Evolutionary conservation across 2,888 invertebrate species (phyloP).

Genomic region (Drosophila recens): DNA sequence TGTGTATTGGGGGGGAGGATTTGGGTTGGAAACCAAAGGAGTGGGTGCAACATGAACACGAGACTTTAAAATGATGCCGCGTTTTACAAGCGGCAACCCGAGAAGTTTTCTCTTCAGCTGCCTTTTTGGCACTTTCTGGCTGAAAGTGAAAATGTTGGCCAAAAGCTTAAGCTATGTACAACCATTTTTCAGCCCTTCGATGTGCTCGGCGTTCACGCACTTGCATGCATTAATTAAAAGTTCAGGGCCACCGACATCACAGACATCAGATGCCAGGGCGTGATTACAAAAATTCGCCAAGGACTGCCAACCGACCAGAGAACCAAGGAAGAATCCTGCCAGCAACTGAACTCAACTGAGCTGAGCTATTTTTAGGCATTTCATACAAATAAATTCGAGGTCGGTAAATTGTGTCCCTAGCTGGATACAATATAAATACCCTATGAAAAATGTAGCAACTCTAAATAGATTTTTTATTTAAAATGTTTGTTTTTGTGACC

Average conservation of each 20-base stretch:
- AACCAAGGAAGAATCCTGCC: background rate
- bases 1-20: background rate
- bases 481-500: too few relatives aligned
- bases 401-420: background rate
- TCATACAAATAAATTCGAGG: conserved; percentile 5
- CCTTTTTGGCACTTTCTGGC: conserved; percentile 13
- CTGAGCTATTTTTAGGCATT: conserved; percentile 35
- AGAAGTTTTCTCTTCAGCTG: background rate
- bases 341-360: background rate
- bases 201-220: conserved; percentile 45
- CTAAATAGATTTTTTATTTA: too few relatives aligned
- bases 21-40: conserved; percentile 1
- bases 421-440: conserved; percentile 1
- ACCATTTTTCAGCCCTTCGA: conserved; percentile 31
- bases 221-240: conserved; percentile 76
- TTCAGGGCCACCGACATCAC: conserved; percentile 51
- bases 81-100: conserved; percentile 14
- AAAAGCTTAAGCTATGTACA: conserved; percentile 23
- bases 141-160: conserved; percentile 1
- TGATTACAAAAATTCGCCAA: conserved; percentile 33
- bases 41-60: background rate
- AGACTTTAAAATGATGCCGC: conserved; percentile 27
- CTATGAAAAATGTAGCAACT: background rate
- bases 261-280: conserved; percentile 37
- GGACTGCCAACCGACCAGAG: background rate